Evolutionary conservation across 2,113 vertebrate genomes (phyloP).

Genomic region (Myanophis thanlyinensis): DNA sequence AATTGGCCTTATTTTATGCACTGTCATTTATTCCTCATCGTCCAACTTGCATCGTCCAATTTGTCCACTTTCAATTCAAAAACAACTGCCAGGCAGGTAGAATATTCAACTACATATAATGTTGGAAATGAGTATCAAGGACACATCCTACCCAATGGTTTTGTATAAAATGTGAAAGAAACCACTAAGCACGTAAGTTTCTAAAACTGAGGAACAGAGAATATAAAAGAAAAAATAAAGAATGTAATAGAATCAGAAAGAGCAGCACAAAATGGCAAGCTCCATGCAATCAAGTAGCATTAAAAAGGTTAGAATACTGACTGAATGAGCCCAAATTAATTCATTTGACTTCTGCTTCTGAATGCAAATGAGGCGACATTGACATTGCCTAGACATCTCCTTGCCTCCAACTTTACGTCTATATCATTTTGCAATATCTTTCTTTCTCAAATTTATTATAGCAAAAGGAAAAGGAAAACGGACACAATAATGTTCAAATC

Average conservation of each 20-base stretch:
- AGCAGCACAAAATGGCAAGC: background rate
- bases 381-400: background rate
- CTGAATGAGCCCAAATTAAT: background rate
- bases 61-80: background rate
- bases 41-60: background rate
- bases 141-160: fast-evolving
- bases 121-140: background rate
- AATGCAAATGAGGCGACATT: background rate
- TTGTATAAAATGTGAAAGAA: fast-evolving
- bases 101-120: background rate
- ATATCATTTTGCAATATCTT: background rate
- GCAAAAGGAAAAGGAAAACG: background rate
- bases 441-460: background rate
- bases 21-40: background rate
- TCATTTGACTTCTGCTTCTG: background rate
- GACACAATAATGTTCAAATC: background rate
- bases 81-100: background rate
- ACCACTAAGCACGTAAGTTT: background rate
- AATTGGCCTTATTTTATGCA: background rate
- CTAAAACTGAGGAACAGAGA: background rate
- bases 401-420: background rate
- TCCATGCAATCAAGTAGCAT: background rate
- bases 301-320: background rate
- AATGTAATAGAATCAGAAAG: background rate
- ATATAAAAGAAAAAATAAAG: background rate